Evolutionary conservation across 2,797 vertebrate species (phyloP).

Genomic region (Rhadinocentrus ornatus): DNA sequence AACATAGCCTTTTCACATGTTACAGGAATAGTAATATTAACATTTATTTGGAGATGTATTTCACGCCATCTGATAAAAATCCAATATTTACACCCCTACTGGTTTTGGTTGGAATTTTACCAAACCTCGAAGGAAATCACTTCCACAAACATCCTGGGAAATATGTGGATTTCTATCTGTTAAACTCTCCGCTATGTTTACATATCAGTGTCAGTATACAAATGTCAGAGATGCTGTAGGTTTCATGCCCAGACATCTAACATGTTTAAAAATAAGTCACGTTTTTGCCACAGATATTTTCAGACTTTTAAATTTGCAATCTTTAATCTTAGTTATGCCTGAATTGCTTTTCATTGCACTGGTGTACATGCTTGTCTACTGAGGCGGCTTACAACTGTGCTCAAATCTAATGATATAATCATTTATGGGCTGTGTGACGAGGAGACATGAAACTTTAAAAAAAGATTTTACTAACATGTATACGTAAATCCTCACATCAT

Average conservation of each 20-base stretch:
- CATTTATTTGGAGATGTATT: background rate
- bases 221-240: background rate
- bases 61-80: background rate
- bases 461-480: slow-evolving; percentile 2
- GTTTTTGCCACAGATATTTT: background rate
- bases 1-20: background rate
- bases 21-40: background rate
- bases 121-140: slow-evolving; percentile 9
- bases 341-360: slow-evolving; percentile 11
- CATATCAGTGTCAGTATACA: slow-evolving; percentile 4
- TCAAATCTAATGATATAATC: background rate
- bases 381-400: background rate
- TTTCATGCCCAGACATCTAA: slow-evolving; percentile 9
- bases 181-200: background rate
- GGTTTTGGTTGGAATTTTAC: slow-evolving; percentile 1
- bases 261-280: background rate
- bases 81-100: background rate
- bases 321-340: background rate
- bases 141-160: slow-evolving; percentile 2
- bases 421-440: background rate
- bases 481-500: slow-evolving; percentile 21
- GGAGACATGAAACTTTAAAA: background rate
- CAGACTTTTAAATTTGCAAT: background rate
- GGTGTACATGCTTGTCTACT: background rate
- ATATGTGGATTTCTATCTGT: slow-evolving; percentile 15